A percentile compares a stretch with the other conserved stretches of the same genome.
phyloP scores from a whole-genome alignment of 2,888 invertebrate genomes.

The Keiferia lycopersicella region DNA sequence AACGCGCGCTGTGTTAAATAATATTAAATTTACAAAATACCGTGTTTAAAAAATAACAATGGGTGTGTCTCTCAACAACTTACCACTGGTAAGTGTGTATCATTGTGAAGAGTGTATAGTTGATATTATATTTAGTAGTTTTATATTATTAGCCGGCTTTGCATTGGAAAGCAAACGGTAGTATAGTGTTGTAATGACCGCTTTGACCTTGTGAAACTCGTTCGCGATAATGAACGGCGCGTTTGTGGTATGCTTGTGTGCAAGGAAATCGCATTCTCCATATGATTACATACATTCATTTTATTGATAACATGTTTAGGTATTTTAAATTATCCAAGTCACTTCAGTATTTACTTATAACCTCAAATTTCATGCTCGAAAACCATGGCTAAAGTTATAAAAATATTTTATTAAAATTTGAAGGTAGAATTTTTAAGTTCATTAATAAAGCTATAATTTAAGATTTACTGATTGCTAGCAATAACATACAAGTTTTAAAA shows the following conservation, averaged over 20 bases:
- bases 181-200: slow-evolving; percentile 79
- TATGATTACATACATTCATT: background rate
- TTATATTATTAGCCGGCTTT: slow-evolving; percentile 54
- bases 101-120: slow-evolving; percentile 21
- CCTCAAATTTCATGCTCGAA: background rate
- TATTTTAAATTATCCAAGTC: background rate
- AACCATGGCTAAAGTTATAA: background rate
- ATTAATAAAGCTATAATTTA: background rate
- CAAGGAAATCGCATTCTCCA: slow-evolving; percentile 50
- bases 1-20: slow-evolving; percentile 48
- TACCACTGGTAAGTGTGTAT: slow-evolving; percentile 64
- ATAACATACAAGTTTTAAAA: background rate
- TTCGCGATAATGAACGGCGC: slow-evolving; percentile 71
- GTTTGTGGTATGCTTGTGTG: slow-evolving; percentile 48
- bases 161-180: slow-evolving; percentile 75
- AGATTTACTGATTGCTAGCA: background rate
- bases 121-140: slow-evolving; percentile 29
- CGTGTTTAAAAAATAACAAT: slow-evolving; percentile 49
- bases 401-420: background rate
- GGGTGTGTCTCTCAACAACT: slow-evolving; percentile 73
- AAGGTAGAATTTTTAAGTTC: background rate
- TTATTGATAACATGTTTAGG: background rate
- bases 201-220: slow-evolving; percentile 80
- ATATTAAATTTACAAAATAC: slow-evolving; percentile 35
- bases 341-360: background rate